Conservation (phyloP, 2,113 vertebrate genomes). For the Morphnarchus princeps region DNA sequence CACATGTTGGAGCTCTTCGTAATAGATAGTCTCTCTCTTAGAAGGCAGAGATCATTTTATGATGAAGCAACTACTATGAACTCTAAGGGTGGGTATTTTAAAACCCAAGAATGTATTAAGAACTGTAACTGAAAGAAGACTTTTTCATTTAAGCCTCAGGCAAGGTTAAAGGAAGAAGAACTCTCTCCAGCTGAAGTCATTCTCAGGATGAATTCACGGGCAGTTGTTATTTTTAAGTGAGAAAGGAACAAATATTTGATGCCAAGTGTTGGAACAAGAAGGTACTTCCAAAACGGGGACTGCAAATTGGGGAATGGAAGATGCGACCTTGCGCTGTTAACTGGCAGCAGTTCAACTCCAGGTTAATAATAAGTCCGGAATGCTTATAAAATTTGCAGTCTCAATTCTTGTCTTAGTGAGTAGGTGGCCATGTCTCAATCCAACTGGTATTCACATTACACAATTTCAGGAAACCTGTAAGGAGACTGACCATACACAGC, state of each 20-base stretch:
- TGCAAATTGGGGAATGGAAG: neutral
- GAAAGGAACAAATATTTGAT: neutral
- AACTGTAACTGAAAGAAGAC: neutral
- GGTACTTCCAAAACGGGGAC: neutral
- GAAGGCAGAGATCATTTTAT: neutral
- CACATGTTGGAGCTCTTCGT: rapidly evolving
- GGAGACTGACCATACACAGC: neutral
- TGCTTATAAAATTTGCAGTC: neutral
- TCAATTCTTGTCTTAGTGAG: neutral
- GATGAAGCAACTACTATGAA: neutral
- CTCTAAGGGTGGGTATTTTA: neutral
- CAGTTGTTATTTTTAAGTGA: neutral
- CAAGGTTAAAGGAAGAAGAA: neutral
- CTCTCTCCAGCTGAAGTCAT: neutral
- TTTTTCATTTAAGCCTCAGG: neutral
- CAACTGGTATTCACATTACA: neutral
- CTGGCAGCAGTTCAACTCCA: neutral
- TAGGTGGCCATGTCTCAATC: neutral
- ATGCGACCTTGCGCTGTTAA: neutral
- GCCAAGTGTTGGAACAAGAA: neutral
- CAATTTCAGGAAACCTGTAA: neutral
- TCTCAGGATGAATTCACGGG: neutral
- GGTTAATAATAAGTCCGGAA: neutral
- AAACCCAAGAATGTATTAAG: neutral
- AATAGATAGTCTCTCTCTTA: neutral